phyloP scores from a whole-genome alignment of 2,797 vertebrate genomes.

The Bradypodion pumilum region DNA sequence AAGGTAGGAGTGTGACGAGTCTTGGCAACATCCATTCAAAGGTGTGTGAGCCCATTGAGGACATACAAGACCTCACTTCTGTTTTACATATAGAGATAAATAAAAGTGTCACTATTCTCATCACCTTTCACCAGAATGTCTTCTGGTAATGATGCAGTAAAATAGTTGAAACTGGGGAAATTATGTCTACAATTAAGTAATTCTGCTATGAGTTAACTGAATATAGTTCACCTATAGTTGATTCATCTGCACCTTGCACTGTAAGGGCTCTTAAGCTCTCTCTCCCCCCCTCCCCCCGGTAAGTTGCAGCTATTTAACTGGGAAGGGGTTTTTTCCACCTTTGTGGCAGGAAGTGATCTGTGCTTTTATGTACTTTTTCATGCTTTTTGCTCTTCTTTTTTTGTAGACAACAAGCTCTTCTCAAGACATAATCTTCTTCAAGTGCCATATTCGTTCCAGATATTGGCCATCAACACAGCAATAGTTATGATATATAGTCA shows the following conservation, averaged over 20 bases:
- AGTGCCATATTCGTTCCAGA: too few species aligned
- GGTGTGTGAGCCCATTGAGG: too few species aligned
- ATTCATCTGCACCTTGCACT: slow-evolving; percentile 46
- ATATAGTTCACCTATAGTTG: slow-evolving; percentile 56
- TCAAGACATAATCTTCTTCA: too few species aligned
- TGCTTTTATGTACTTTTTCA: slow-evolving; percentile 12
- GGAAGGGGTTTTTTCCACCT: slow-evolving; percentile 32
- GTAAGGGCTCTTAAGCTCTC: too few species aligned
- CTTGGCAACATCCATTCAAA: too few species aligned
- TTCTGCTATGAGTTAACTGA: slow-evolving; percentile 58
- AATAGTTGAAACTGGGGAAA: slow-evolving; percentile 16
- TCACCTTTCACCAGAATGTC: slow-evolving; percentile 41
- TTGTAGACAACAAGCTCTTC: background rate
- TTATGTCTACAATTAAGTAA: slow-evolving; percentile 50
- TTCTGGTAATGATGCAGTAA: slow-evolving; percentile 39
- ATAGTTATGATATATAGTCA: too few species aligned
- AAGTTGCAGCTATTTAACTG: too few species aligned
- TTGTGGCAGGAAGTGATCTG: slow-evolving; percentile 37
- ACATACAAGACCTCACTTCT: too few species aligned
- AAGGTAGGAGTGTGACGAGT: too few species aligned
- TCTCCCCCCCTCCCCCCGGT: too few species aligned
- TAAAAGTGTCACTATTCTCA: slow-evolving; percentile 56
- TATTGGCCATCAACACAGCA: too few species aligned
- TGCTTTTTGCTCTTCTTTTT: slow-evolving; percentile 1
- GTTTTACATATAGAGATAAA: too few species aligned